Percentiles rank a stretch among this genome's conserved stretches.
phyloP scores from a whole-genome alignment of 92 coral and sea anemone species.

The Porites rus region DNA sequence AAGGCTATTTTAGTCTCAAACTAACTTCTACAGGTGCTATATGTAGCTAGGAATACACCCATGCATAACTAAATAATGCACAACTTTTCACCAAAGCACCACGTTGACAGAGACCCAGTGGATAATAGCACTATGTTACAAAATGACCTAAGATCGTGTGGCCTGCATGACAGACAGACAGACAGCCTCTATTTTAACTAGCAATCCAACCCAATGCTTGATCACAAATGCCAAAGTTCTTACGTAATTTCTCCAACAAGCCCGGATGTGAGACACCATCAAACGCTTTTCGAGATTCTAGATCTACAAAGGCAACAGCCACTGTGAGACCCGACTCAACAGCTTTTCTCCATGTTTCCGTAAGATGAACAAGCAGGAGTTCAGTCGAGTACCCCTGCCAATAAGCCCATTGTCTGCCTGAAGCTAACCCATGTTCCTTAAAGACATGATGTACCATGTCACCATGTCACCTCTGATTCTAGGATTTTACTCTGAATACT shows the following conservation, averaged over 20 bases:
- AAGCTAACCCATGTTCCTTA: conserved; percentile 13
- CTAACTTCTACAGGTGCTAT: too few relatives aligned
- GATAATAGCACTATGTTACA: too few relatives aligned
- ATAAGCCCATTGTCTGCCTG: conserved; percentile 43
- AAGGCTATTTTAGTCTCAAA: too few relatives aligned
- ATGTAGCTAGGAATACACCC: too few relatives aligned
- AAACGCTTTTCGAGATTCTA: conserved; percentile 38
- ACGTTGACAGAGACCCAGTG: too few relatives aligned
- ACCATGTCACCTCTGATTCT: conserved; percentile 31
- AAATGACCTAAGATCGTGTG: too few relatives aligned
- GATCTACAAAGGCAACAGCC: conserved; percentile 50
- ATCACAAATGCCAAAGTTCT: conserved; percentile 44
- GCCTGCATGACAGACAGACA: too few relatives aligned
- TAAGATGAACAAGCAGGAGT: conserved; percentile 37
- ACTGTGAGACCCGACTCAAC: conserved; percentile 44
- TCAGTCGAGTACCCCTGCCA: conserved; percentile 61
- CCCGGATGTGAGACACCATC: conserved; percentile 43
- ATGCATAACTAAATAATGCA: too few relatives aligned
- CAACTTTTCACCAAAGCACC: too few relatives aligned
- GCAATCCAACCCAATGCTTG: conserved; percentile 27
- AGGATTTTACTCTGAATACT: conserved; percentile 55
- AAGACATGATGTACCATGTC: conserved; percentile 12
- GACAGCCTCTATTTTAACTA: conserved; percentile 1
- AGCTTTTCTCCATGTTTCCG: conserved; percentile 63
- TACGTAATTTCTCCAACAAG: neutral